A percentile compares a stretch with the other conserved stretches of the same genome.
Conservation (phyloP, 2,113 vertebrate species). For the Oenanthe oenanthe region DNA sequence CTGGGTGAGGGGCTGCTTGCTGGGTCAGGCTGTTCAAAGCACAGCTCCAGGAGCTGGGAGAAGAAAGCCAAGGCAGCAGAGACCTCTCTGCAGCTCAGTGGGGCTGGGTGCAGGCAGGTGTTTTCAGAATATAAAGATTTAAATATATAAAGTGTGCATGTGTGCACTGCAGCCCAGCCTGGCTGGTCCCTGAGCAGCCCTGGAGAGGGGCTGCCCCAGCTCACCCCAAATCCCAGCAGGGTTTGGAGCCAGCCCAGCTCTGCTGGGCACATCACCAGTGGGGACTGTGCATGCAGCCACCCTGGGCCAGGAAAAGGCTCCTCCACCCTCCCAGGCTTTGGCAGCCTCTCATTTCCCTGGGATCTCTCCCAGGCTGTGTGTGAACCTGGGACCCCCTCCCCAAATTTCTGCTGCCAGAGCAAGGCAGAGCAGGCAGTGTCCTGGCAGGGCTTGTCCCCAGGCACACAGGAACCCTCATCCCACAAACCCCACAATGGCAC, state of each 20-base stretch:
- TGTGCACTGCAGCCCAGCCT: rapidly evolving
- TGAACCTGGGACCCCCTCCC: rapidly evolving
- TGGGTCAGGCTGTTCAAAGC: not conserved
- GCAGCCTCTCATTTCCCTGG: not conserved
- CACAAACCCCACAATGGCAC: no score
- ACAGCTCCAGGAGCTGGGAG: not conserved
- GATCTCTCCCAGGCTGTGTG: not conserved
- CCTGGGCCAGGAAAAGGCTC: not conserved
- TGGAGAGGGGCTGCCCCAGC: not conserved
- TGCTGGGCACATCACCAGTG: rapidly evolving
- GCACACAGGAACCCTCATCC: not conserved
- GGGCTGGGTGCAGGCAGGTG: not conserved
- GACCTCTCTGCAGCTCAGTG: not conserved
- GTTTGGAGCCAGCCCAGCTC: rapidly evolving
- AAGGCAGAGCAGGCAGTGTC: not conserved
- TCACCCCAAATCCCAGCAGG: rapidly evolving
- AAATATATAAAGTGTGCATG: rapidly evolving
- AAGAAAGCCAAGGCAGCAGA: not conserved
- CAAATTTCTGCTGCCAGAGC: rapidly evolving
- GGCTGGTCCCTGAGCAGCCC: not conserved
- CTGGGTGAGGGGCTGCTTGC: rapidly evolving
- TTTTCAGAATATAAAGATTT: not conserved
- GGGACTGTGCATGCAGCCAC: not conserved
- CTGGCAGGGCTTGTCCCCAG: not conserved
- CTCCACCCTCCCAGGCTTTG: rapidly evolving